Percentiles rank a stretch among this genome's conserved stretches.
phyloP scores from a whole-genome alignment of 2,888 invertebrate genomes.

The Campaea margaritaria region DNA sequence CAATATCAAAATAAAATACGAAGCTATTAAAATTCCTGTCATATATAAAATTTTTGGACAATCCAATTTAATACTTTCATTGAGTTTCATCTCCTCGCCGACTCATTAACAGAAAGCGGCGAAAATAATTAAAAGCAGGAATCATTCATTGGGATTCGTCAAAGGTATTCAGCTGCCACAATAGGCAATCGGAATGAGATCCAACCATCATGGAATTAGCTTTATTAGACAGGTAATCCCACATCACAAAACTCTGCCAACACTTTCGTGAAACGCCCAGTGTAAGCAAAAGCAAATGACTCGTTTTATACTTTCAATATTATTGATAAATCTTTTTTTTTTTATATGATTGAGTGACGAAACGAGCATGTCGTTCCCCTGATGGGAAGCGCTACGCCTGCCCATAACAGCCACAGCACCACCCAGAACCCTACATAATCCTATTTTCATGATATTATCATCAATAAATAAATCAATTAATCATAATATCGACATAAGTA shows the following conservation, averaged over 20 bases:
- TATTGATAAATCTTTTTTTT: too few species aligned
- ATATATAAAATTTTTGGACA: constrained; percentile 1
- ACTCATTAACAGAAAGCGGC: constrained; percentile 27
- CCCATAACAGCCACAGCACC: too few species aligned
- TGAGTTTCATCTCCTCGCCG: constrained; percentile 11
- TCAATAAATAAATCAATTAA: too few species aligned
- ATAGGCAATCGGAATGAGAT: constrained; percentile 28
- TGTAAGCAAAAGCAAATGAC: too few species aligned
- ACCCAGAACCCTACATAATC: too few species aligned
- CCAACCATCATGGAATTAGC: background rate
- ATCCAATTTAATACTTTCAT: constrained; percentile 25
- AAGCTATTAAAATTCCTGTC: background rate
- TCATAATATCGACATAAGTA: too few species aligned
- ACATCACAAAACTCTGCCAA: background rate
- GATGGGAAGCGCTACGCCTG: too few species aligned
- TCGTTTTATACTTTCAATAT: too few species aligned
- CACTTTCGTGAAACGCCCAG: background rate
- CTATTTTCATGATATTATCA: too few species aligned
- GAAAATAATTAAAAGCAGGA: constrained; percentile 31
- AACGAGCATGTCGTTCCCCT: too few species aligned
- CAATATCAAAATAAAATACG: too few species aligned
- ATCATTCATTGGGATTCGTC: constrained; percentile 25
- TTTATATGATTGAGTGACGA: too few species aligned
- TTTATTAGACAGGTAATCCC: background rate
- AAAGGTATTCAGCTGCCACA: constrained; percentile 29